phyloP scores from a whole-genome alignment of 2,113 vertebrate genomes.

The Conger conger region DNA sequence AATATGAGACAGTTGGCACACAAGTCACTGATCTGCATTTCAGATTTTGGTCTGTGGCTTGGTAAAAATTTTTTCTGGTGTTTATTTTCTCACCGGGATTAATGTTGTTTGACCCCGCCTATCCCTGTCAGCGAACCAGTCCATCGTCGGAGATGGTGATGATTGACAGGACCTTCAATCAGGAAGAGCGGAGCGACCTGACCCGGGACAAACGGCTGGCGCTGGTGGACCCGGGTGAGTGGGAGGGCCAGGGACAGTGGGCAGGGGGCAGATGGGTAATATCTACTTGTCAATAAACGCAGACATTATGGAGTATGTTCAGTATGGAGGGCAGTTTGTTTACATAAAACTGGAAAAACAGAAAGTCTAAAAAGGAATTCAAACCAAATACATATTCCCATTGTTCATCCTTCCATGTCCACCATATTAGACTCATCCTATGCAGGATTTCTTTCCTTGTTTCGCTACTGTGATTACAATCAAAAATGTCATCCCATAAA shows the following conservation, averaged over 20 bases:
- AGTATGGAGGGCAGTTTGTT: neutral
- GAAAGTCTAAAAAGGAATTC: no score
- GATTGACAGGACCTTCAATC: slow-evolving; percentile 97
- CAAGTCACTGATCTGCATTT: no score
- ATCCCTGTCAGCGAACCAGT: slow-evolving; percentile 73
- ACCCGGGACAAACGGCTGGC: slow-evolving; percentile 91
- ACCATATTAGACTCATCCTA: no score
- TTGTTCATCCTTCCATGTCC: no score
- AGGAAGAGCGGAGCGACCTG: slow-evolving; percentile 88
- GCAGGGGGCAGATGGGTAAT: neutral
- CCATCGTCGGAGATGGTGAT: slow-evolving; percentile 98
- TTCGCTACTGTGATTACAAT: no score
- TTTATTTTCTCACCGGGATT: neutral
- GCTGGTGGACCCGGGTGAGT: slow-evolving; percentile 90
- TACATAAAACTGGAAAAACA: neutral
- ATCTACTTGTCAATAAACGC: neutral
- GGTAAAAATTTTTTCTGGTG: neutral
- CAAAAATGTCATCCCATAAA: no score
- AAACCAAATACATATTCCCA: no score
- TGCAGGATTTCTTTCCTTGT: no score
- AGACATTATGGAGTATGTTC: no score
- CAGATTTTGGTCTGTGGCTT: no score
- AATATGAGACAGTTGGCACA: no score
- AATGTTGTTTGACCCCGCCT: neutral
- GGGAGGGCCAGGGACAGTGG: neutral